Percentiles rank a stretch among this genome's conserved stretches.
phyloP scores from a whole-genome alignment of 2,888 invertebrate species.

The Linyphia triangularis region DNA sequence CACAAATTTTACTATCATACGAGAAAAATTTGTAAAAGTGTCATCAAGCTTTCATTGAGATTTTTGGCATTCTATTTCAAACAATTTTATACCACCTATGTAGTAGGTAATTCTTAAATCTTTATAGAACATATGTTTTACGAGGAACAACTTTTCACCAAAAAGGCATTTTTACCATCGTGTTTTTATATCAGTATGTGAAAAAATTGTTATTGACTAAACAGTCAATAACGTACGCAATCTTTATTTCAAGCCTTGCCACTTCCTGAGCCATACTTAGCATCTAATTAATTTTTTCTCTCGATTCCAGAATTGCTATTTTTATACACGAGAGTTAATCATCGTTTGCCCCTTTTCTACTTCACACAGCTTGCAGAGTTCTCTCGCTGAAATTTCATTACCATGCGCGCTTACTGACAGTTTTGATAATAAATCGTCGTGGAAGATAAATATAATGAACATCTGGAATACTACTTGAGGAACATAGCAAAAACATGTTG shows the following conservation, averaged over 20 bases:
- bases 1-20: too few relatives aligned
- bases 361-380: slow-evolving; percentile 1
- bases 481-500: not conserved
- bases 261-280: not conserved
- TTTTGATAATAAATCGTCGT: slow-evolving; percentile 1
- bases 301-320: not conserved
- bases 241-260: not conserved
- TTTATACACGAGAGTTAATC: slow-evolving; percentile 18
- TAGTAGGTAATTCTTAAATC: too few relatives aligned
- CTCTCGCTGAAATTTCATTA: slow-evolving; percentile 16
- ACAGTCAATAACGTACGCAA: slow-evolving; percentile 12
- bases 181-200: not conserved
- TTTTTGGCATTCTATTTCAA: too few relatives aligned
- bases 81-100: too few relatives aligned
- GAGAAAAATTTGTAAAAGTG: too few relatives aligned
- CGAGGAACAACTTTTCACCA: too few relatives aligned
- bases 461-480: not conserved
- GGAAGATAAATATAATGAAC: not conserved
- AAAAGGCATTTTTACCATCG: not conserved
- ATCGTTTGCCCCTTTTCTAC: not conserved
- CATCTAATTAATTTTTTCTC: slow-evolving; percentile 21
- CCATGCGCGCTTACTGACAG: slow-evolving; percentile 1
- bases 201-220: slow-evolving; percentile 17
- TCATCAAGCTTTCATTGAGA: too few relatives aligned
- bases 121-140: too few relatives aligned